These are phyloP conservation scores for Drymonia ruficornis DNA, from an alignment of 2,888 invertebrate genomes.

Conservation along the genomic window DNA sequence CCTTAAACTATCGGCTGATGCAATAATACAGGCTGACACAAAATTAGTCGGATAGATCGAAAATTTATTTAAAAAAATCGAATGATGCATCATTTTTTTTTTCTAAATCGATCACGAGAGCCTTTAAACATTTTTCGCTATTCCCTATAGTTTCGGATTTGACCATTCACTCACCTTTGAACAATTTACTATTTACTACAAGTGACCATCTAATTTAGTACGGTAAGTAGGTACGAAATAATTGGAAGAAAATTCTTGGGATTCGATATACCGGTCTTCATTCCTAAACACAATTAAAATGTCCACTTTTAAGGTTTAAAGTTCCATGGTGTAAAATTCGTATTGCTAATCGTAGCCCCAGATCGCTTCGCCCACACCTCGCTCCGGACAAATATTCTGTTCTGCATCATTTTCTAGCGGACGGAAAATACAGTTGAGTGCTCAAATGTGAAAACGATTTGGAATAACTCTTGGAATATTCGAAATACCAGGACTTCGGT, in stretches of 20 bases:
- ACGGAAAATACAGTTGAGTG: conserved; percentile 13
- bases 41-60: too few relatives aligned
- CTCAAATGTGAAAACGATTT: conserved; percentile 12
- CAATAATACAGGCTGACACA: too few relatives aligned
- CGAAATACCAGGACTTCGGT: conserved; percentile 1
- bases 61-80: too few relatives aligned
- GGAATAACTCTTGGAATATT: conserved; percentile 15
- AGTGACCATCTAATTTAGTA: conserved; percentile 23
- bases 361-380: conserved; percentile 23
- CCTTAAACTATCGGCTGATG: too few relatives aligned
- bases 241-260: conserved; percentile 16
- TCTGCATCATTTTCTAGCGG: conserved; percentile 18
- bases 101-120: too few relatives aligned
- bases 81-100: too few relatives aligned
- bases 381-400: conserved; percentile 22
- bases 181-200: background rate
- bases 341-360: conserved; percentile 24
- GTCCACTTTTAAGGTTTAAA: conserved; percentile 10
- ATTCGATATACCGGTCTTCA: conserved; percentile 6
- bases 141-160: too few relatives aligned
- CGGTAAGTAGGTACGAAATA: conserved; percentile 14
- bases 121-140: too few relatives aligned
- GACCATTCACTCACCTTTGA: background rate
- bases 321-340: conserved; percentile 16
- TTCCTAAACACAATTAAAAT: background rate